Conservation (phyloP, 2,888 invertebrate genomes). For the Lasiommata megera region DNA sequence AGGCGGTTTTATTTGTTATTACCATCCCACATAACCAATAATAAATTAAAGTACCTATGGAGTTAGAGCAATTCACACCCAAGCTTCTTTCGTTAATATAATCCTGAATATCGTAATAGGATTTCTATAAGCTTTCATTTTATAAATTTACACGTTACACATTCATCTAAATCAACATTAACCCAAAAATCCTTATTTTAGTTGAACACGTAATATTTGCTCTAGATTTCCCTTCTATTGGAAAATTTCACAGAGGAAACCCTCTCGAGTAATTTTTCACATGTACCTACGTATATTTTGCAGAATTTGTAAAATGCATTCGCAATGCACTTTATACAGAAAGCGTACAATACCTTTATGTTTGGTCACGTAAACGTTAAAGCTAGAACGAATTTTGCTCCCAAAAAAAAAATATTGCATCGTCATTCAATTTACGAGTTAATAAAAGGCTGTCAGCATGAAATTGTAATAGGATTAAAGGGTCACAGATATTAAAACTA, state of each 20-base stretch:
- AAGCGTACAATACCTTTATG: slow-evolving; percentile 30
- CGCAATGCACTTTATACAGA: slow-evolving; percentile 29
- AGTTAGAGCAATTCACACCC: too few relatives aligned
- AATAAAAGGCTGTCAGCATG: slow-evolving; percentile 19
- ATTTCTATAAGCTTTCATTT: too few relatives aligned
- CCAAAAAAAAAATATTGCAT: slow-evolving; percentile 29
- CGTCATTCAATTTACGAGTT: slow-evolving; percentile 32
- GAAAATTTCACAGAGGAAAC: slow-evolving; percentile 28
- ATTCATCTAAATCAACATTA: too few relatives aligned
- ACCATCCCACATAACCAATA: too few relatives aligned
- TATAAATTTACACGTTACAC: too few relatives aligned
- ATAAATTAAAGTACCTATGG: too few relatives aligned
- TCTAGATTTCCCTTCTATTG: slow-evolving; percentile 1
- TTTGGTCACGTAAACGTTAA: slow-evolving; percentile 32
- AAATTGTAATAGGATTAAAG: slow-evolving; percentile 6
- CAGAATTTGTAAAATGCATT: slow-evolving; percentile 33
- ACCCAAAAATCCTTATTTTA: too few relatives aligned
- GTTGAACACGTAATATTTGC: slow-evolving; percentile 25
- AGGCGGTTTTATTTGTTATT: too few relatives aligned
- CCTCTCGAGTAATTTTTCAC: slow-evolving; percentile 26
- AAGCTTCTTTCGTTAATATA: too few relatives aligned
- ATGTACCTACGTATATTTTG: slow-evolving; percentile 26
- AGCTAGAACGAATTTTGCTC: slow-evolving; percentile 24
- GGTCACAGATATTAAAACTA: neutral
- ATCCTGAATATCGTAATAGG: too few relatives aligned